These are phyloP conservation scores for Hippasteria phrygiana DNA, from an alignment of 53 echinoderm and acorn worm genomes.

Conservation along the genomic window DNA sequence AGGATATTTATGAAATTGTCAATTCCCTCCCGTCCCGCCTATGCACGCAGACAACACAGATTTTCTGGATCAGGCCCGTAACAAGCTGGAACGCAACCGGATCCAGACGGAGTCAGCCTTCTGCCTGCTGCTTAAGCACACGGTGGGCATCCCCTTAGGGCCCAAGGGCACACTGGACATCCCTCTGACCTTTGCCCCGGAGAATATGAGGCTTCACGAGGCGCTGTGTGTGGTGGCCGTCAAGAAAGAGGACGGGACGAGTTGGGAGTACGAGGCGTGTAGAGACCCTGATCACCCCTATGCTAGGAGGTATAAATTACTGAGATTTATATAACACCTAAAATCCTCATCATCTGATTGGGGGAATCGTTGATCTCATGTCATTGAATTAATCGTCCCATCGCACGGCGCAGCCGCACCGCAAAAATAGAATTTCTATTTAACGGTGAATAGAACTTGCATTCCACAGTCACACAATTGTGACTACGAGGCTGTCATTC, in stretches of 20 bases:
- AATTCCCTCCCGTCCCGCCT: no score
- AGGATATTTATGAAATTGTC: no score
- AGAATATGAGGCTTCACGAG: constrained; percentile 90
- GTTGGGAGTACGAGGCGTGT: constrained; percentile 80
- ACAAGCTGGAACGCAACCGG: constrained; percentile 78
- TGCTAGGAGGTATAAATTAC: constrained; percentile 69
- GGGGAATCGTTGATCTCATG: no score
- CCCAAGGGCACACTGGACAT: constrained; percentile 94
- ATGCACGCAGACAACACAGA: constrained; percentile 86
- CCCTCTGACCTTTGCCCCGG: constrained; percentile 95
- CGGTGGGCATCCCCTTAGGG: constrained; percentile 78
- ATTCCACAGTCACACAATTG: no score
- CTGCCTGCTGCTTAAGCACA: constrained; percentile 95
- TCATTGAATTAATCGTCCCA: no score
- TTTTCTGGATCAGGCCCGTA: constrained; percentile 57
- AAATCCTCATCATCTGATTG: neutral
- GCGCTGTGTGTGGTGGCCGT: constrained; percentile 89
- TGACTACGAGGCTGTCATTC: no score
- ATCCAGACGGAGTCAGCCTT: constrained; percentile 94
- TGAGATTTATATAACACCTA: neutral
- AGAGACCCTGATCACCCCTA: constrained; percentile 86
- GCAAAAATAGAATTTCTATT: no score
- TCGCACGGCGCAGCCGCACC: no score
- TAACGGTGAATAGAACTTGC: no score
- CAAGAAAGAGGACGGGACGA: constrained; percentile 73